Conservation (phyloP, 2,797 vertebrate species). For the Tokudaia muenninki region DNA sequence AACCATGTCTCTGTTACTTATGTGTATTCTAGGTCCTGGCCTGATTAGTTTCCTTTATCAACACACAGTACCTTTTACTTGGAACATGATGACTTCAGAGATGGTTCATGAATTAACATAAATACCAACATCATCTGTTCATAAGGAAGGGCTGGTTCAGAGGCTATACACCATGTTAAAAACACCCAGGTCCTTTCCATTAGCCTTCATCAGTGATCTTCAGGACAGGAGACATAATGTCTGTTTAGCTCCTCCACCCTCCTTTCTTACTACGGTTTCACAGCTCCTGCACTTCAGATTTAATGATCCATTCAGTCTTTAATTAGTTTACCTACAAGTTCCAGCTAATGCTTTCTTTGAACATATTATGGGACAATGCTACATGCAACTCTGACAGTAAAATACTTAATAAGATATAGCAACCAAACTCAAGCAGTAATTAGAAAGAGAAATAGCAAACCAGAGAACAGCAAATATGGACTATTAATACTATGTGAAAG, state of each 20-base stretch:
- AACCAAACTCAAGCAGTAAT: neutral
- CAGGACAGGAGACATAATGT: neutral
- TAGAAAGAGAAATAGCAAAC: neutral
- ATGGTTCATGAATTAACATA: neutral
- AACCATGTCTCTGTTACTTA: neutral
- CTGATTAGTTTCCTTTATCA: neutral
- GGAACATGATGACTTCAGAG: neutral
- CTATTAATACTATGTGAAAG: neutral
- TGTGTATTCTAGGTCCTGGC: neutral
- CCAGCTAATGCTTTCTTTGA: neutral
- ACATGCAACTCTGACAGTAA: neutral
- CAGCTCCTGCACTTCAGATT: neutral
- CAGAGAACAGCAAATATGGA: neutral
- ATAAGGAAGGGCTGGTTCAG: neutral
- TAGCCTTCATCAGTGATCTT: neutral
- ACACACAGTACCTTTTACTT: neutral
- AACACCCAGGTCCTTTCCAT: neutral
- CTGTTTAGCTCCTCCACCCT: neutral
- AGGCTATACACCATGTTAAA: neutral
- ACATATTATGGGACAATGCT: neutral
- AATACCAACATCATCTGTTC: neutral
- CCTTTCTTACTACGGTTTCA: neutral
- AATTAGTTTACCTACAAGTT: conserved; percentile 11
- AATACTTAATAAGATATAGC: neutral
- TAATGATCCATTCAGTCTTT: neutral